Evolutionary conservation across 2,797 vertebrate genomes (phyloP).

Genomic region (Muscicapa comitata): DNA sequence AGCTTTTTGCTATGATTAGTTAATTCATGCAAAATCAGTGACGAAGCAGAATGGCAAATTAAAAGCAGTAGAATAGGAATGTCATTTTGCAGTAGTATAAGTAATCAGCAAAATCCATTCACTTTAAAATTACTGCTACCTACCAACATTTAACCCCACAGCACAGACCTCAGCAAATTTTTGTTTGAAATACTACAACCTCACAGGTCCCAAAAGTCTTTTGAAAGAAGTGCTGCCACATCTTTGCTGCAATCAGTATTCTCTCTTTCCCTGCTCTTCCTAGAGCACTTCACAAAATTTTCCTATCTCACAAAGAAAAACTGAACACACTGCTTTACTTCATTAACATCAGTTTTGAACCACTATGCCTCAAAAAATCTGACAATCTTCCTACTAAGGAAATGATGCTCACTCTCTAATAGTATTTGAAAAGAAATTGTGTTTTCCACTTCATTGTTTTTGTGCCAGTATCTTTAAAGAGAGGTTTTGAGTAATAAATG

Average conservation of each 20-base stretch:
- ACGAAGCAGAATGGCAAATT: slow-evolving; percentile 33
- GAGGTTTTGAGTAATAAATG: neutral
- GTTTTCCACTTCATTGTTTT: neutral
- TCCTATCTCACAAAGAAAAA: neutral
- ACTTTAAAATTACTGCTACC: neutral
- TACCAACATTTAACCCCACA: neutral
- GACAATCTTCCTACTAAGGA: neutral
- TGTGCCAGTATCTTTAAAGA: neutral
- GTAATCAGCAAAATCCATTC: neutral
- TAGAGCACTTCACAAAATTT: neutral
- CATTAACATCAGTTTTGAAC: neutral
- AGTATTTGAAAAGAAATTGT: neutral
- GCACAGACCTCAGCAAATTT: neutral
- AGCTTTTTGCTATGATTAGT: slow-evolving; percentile 50
- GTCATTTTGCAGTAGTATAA: neutral
- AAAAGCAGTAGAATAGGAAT: slow-evolving; percentile 4
- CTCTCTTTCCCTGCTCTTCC: neutral
- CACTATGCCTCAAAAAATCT: neutral
- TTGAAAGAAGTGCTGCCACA: neutral
- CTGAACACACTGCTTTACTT: neutral
- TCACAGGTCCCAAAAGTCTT: neutral
- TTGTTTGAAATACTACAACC: neutral
- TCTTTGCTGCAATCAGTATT: neutral
- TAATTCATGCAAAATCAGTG: slow-evolving; percentile 55
- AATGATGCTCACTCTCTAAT: neutral